A percentile compares a stretch with the other conserved stretches of the same genome.
Evolutionary conservation across 2,888 invertebrate species (phyloP).

Genomic region (Trissolcus japonicus): DNA sequence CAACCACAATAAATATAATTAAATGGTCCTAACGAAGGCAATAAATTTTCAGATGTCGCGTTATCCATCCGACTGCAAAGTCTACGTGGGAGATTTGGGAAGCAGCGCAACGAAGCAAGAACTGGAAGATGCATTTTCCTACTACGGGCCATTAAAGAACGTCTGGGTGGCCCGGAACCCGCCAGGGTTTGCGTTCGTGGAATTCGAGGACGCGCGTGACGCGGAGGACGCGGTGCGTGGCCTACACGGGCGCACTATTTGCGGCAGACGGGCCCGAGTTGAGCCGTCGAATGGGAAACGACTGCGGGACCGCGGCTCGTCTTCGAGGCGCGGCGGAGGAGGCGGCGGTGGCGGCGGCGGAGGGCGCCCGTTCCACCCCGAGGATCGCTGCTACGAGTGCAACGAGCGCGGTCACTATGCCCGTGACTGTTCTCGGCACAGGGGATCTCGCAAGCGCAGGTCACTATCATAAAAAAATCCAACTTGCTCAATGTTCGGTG

Average conservation of each 20-base stretch:
- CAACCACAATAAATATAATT: too few species aligned
- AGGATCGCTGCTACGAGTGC: conserved; percentile 96
- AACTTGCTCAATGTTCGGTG: too few species aligned
- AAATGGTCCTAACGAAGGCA: too few species aligned
- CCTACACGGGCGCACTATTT: conserved; percentile 88
- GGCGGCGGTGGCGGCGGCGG: conserved; percentile 63
- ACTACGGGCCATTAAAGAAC: conserved; percentile 93
- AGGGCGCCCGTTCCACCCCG: conserved; percentile 88
- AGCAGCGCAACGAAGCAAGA: conserved; percentile 94
- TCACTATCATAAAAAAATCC: conserved; percentile 49
- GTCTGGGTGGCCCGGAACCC: conserved; percentile 99
- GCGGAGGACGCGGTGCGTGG: conserved; percentile 92
- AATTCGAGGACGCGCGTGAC: conserved; percentile 94
- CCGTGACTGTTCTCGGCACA: conserved; percentile 87
- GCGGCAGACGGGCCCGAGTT: conserved; percentile 92
- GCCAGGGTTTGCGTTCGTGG: conserved; percentile 96
- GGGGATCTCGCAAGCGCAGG: conserved; percentile 77
- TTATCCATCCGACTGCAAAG: conserved; percentile 91
- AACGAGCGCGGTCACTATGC: conserved; percentile 96
- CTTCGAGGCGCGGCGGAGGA: conserved; percentile 79
- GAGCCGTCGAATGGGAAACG: conserved; percentile 94
- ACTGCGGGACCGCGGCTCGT: conserved; percentile 78
- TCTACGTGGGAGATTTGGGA: conserved; percentile 97
- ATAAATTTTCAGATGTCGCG: conserved; percentile 80
- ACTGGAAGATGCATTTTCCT: conserved; percentile 93